Evolutionary conservation across 2,888 invertebrate genomes (phyloP), one percentile per base, ranked within the genome.

Genomic region (Patella ulyssiponensis): DNA sequence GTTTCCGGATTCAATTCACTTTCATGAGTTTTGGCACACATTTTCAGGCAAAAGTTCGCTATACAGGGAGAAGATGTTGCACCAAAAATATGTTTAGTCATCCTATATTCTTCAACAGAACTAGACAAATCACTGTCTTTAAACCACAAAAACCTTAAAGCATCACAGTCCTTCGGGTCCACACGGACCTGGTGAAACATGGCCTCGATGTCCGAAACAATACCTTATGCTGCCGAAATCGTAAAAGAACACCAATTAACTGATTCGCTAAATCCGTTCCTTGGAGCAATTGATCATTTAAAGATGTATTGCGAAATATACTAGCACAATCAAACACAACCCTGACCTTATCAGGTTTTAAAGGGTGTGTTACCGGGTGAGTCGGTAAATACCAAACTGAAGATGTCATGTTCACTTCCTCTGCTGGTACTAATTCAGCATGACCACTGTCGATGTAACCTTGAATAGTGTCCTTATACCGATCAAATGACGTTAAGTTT

Each of bases 301-400:
- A 33, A 11, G 75, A 77, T 17, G 70, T 75, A 12, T 69, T 75
- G 14, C 44, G 33, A 69, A 58, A 75, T 51, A 79, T 12, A 75
- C 71, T 17, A 79, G 56, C 17, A 78, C 17, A 15, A 54, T 33
- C 51, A 56, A 56, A 56, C 17, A 56, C 2, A 12, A 56, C 56
- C 56, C 56, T 56, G 14, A 56, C 56, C 56, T 71, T 78, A n/a
- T 64, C 78, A n/a, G 74, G 74, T 64, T 79, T 79, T 27, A 5
- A 51, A 5, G 51, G 75, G 54, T 77, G 64, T 12, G 70, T 9
- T 3, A 80, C 80, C 11, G 76, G 53, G 70, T 76, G 76, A 51
- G 80, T 79, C 14, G 80, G 80, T 9, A 80, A 33, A 71, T 80
- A 80, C 77, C 79, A 80, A 64, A 64, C 12, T 12, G n/a, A 17